phyloP scores from a whole-genome alignment of 2,113 vertebrate species.

The Condylura cristata region DNA sequence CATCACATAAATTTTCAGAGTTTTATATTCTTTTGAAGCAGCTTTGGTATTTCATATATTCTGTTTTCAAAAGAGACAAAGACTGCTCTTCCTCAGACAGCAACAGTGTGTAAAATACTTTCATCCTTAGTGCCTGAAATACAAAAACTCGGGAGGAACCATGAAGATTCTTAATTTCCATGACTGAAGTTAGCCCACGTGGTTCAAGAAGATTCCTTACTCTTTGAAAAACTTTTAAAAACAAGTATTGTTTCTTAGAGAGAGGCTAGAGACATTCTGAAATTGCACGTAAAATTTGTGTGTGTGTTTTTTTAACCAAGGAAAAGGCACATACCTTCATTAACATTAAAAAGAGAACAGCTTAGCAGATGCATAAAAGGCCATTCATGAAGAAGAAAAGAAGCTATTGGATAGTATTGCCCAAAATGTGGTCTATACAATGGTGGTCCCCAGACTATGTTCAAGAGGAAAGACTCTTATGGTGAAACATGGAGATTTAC shows the following conservation, averaged over 20 bases:
- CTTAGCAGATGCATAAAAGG: background rate
- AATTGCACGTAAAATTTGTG: background rate
- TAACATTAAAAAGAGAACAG: background rate
- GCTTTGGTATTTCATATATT: conserved; percentile 12
- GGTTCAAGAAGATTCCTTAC: background rate
- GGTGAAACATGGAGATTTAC: background rate
- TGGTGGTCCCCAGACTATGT: background rate
- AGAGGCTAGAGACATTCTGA: background rate
- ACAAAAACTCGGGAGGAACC: background rate
- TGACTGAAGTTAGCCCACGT: background rate
- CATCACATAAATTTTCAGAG: background rate
- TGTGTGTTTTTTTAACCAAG: background rate
- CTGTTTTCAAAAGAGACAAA: conserved; percentile 25
- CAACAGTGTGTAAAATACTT: background rate
- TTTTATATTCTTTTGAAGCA: conserved; percentile 16
- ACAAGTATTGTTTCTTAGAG: background rate
- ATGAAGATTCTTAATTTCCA: background rate
- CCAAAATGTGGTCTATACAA: background rate
- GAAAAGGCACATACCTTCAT: background rate
- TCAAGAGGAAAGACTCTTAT: background rate
- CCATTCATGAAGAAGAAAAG: background rate
- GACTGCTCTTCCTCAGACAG: background rate
- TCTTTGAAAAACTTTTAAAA: background rate
- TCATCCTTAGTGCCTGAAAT: background rate
- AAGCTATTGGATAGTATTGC: background rate